Base-by-base conservation (phyloP, 2,113 vertebrate species). In the Otolemur garnettii region DNA sequence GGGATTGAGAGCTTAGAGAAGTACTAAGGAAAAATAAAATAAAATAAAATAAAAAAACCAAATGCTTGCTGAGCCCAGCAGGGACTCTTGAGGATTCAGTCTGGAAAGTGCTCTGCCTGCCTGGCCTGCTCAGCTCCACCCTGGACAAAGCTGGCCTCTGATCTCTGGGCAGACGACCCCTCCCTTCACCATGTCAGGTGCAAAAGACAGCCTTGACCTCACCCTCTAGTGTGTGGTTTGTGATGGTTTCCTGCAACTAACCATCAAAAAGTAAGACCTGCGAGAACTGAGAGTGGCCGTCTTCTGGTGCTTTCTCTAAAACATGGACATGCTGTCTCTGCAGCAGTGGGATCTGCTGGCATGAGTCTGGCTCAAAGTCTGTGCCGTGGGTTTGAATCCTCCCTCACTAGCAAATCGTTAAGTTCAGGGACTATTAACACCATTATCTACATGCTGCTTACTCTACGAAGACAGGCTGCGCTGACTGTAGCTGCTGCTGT, bases 1-100 rank as follows among this genome's bases (percentile, higher is more conserved):
- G 24, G 69, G 53, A 92, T 82, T 80, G 92, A 66, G 59, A 82
- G 79, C 74, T 85, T 91, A 90, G 33, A 84, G 93, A 93, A 95
- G 17, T 2, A 57, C n/a, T 45, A 85, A 11, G 28, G 1, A 11
- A 79, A 45, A 45, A 24, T n/a, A 24, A 12, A 7, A 22, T 79
- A 57, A 57, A 57, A 59, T 33, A 87, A 6, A 22, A 2, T 50
- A 59, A 19, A 59, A 17, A 59, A 28, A 19, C 19, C 19, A 80
- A 45, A 28, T 33, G 38, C 30, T 84, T n/a, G 42, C 30, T 66
- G 22, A 1, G 2, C 64, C 13, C 13, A 1, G 7, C 5, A 45
- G 28, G 30, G 80, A 35, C 50, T 69, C 30, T 64, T 64, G 72
- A 62, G 72, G 62, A 71, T 78, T 89, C 35, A 11, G 81, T 35